Conservation (phyloP, 2,113 vertebrate species). For the Cyprinus carpio region DNA sequence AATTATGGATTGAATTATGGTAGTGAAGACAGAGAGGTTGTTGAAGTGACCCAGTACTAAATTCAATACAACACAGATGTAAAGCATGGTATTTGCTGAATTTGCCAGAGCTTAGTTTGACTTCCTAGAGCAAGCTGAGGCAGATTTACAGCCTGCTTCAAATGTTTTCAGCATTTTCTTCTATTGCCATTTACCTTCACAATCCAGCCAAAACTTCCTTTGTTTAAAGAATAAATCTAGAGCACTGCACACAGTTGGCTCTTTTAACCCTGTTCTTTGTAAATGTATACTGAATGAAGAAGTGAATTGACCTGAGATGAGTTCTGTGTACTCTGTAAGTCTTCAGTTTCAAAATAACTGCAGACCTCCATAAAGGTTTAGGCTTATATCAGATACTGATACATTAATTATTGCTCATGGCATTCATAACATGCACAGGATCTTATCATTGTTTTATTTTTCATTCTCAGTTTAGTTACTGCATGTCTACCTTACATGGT, state of each 20-base stretch:
- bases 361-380: conserved; percentile 27
- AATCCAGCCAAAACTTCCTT: conserved; percentile 17
- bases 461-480: conserved; percentile 35
- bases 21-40: neutral
- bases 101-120: conserved; percentile 1
- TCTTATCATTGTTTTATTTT: conserved; percentile 48
- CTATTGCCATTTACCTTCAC: conserved; percentile 6
- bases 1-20: neutral
- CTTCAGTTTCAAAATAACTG: conserved; percentile 10
- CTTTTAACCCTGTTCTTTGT: conserved; percentile 1
- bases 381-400: conserved; percentile 21
- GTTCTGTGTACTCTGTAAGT: conserved; percentile 24
- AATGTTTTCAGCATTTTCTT: neutral
- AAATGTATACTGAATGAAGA: conserved; percentile 18
- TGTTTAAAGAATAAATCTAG: conserved; percentile 30
- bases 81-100: neutral
- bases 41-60: neutral
- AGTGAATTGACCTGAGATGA: conserved; percentile 23
- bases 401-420: conserved; percentile 37
- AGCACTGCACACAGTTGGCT: conserved; percentile 5
- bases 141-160: conserved; percentile 12
- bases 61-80: neutral
- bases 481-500: conserved; percentile 60
- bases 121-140: conserved; percentile 7
- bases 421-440: conserved; percentile 50